Conservation (phyloP, 1,140 invertebrate species). For the Popillia japonica region DNA sequence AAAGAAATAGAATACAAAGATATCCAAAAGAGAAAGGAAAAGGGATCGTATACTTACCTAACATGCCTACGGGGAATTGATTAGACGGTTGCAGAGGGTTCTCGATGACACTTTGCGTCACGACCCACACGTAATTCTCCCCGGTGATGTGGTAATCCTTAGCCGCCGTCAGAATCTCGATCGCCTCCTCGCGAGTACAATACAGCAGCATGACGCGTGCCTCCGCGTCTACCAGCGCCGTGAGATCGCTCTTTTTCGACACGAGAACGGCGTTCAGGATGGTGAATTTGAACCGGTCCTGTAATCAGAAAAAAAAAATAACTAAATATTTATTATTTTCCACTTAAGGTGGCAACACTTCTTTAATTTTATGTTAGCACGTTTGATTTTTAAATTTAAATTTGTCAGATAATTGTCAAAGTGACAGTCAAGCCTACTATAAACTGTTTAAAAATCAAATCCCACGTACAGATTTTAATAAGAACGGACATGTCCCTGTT, state of each 20-base stretch:
- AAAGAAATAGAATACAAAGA: too few relatives aligned
- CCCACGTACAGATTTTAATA: too few relatives aligned
- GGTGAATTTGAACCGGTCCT: constrained; percentile 89
- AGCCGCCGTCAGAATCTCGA: constrained; percentile 82
- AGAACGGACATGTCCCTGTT: too few relatives aligned
- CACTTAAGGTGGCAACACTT: too few relatives aligned
- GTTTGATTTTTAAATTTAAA: too few relatives aligned
- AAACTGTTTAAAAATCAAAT: too few relatives aligned
- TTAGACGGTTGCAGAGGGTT: constrained; percentile 74
- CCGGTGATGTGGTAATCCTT: constrained; percentile 87
- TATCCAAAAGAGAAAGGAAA: too few relatives aligned
- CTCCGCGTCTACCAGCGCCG: constrained; percentile 87
- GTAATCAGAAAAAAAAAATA: constrained; percentile 49
- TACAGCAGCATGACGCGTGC: constrained; percentile 94
- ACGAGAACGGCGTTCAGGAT: constrained; percentile 86
- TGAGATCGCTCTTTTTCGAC: constrained; percentile 69
- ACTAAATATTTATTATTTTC: too few relatives aligned
- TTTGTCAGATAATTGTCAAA: too few relatives aligned
- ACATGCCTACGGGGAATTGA: constrained; percentile 91
- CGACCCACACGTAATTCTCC: constrained; percentile 96
- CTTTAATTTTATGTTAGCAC: too few relatives aligned
- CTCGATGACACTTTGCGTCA: constrained; percentile 93
- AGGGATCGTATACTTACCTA: too few relatives aligned
- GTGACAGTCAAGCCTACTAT: too few relatives aligned
- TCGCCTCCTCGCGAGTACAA: constrained; percentile 86